Evolutionary conservation across 2,888 invertebrate species (phyloP).

Genomic region (Volucella inflata): DNA sequence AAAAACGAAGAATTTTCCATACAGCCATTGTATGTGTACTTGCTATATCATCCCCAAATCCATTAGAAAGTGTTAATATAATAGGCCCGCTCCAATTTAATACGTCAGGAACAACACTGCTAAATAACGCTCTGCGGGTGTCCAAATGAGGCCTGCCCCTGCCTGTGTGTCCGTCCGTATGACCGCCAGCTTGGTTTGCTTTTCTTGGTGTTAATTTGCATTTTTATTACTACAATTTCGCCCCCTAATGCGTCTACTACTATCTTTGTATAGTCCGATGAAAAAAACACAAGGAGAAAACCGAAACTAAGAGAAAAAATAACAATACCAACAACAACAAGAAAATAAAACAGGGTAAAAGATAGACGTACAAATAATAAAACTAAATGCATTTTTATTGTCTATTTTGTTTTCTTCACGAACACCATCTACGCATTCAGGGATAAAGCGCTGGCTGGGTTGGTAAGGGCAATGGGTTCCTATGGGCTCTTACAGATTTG

Average conservation of each 20-base stretch:
- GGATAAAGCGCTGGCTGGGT: slow-evolving; percentile 22
- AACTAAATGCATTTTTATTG: slow-evolving; percentile 75
- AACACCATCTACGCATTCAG: slow-evolving; percentile 8
- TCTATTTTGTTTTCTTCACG: slow-evolving; percentile 64
- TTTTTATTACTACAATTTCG: slow-evolving; percentile 71
- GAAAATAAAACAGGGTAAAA: not conserved
- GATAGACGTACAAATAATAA: slow-evolving; percentile 65
- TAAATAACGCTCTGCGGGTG: slow-evolving; percentile 1
- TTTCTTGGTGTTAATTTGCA: slow-evolving; percentile 66
- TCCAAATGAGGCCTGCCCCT: no score
- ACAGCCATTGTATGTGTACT: slow-evolving; percentile 13
- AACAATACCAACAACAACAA: not conserved
- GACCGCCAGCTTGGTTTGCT: slow-evolving; percentile 17
- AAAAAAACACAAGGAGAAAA: slow-evolving; percentile 18
- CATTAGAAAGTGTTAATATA: slow-evolving; percentile 70
- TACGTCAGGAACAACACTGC: slow-evolving; percentile 44
- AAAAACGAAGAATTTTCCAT: not conserved
- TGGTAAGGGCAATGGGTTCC: slow-evolving; percentile 1
- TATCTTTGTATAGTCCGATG: slow-evolving; percentile 27
- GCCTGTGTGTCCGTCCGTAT: slow-evolving; percentile 12
- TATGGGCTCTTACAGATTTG: slow-evolving; percentile 37
- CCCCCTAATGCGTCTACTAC: slow-evolving; percentile 60
- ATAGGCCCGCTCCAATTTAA: slow-evolving; percentile 62
- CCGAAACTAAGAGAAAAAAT: not conserved
- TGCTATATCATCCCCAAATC: slow-evolving; percentile 16